Conservation (phyloP, 2,888 invertebrate genomes). For the Chouioia cunea region DNA sequence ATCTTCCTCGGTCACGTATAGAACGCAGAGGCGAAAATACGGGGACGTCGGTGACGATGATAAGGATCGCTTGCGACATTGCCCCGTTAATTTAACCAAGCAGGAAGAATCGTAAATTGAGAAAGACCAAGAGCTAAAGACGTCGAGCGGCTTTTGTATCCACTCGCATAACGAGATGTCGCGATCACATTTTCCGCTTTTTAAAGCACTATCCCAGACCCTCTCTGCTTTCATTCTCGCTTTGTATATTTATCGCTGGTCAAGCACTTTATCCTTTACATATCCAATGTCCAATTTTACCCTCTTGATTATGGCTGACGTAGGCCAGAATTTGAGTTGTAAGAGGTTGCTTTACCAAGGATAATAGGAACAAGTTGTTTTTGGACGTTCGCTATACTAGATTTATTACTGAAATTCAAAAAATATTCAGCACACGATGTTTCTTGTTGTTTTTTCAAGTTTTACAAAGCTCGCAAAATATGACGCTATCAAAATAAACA, state of each 20-base stretch:
- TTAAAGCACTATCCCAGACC: not conserved
- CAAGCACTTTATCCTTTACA: not conserved
- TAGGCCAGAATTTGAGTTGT: too few relatives aligned
- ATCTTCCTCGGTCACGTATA: constrained; percentile 54
- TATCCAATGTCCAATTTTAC: constrained; percentile 2
- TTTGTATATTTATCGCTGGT: constrained; percentile 9
- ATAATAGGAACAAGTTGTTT: too few relatives aligned
- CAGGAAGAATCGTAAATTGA: constrained; percentile 64
- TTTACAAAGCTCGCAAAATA: too few relatives aligned
- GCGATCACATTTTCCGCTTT: not conserved
- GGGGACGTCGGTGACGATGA: constrained; percentile 29
- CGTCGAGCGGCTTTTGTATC: constrained; percentile 7
- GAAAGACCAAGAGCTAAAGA: constrained; percentile 41
- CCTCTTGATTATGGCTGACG: not conserved
- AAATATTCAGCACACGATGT: too few relatives aligned
- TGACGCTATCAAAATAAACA: too few relatives aligned
- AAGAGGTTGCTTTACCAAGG: too few relatives aligned
- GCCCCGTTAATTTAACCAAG: constrained; percentile 47
- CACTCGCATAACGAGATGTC: constrained; percentile 8
- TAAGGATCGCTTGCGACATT: constrained; percentile 42
- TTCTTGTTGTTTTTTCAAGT: too few relatives aligned
- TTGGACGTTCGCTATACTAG: too few relatives aligned
- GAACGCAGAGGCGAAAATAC: constrained; percentile 38
- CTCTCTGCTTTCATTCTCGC: constrained; percentile 9
- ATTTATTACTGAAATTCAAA: too few relatives aligned